phyloP scores from a whole-genome alignment of 2,888 invertebrate species.

The Leptopterna dolabrata region DNA sequence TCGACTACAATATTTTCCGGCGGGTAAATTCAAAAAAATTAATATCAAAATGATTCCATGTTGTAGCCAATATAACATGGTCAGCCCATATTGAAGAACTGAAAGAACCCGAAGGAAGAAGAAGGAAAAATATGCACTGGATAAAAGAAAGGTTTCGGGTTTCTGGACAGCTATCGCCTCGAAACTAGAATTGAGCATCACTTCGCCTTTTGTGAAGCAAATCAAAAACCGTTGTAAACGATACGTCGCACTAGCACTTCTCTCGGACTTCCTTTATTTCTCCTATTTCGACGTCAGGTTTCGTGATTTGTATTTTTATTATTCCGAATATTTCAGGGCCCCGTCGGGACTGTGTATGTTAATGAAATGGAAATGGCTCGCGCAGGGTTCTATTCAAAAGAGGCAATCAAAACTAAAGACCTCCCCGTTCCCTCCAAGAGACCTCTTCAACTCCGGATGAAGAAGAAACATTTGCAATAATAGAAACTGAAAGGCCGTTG shows the following conservation, averaged over 20 bases:
- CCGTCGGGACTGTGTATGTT: slow-evolving; percentile 27
- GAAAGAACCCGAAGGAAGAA: too few relatives aligned
- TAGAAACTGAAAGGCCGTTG: background rate
- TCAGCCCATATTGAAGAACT: too few relatives aligned
- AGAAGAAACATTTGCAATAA: slow-evolving; percentile 5
- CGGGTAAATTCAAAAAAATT: too few relatives aligned
- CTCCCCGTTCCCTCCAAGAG: background rate
- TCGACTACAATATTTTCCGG: too few relatives aligned
- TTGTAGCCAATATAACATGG: too few relatives aligned
- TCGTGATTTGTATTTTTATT: slow-evolving; percentile 48
- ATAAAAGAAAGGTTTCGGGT: background rate
- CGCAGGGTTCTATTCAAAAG: slow-evolving; percentile 35
- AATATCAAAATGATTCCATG: too few relatives aligned
- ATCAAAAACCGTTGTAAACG: slow-evolving; percentile 23
- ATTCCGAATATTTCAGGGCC: slow-evolving; percentile 42
- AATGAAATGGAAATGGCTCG: slow-evolving; percentile 46
- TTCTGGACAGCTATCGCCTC: background rate
- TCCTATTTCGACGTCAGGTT: background rate
- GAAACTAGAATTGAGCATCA: background rate
- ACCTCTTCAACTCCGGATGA: slow-evolving; percentile 1
- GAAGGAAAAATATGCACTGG: background rate
- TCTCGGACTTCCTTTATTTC: background rate
- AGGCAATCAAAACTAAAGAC: slow-evolving; percentile 48
- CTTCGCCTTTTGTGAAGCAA: slow-evolving; percentile 4
- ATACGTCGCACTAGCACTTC: background rate